Evolutionary conservation across 2,797 vertebrate species (phyloP).

Genomic region (Centroberyx gerrardi): DNA sequence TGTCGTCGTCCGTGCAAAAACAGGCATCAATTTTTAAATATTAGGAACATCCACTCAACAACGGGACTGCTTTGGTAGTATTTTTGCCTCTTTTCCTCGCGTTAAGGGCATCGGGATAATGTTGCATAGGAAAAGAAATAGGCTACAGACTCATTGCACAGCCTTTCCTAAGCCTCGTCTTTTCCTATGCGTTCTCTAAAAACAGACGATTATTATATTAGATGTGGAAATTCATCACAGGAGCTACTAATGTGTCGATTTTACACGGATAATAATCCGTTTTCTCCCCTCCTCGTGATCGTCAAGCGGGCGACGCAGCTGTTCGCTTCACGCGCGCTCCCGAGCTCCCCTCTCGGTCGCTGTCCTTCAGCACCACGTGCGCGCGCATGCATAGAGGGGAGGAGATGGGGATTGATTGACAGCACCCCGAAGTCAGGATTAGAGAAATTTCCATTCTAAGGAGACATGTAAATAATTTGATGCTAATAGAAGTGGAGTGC

Average conservation of each 20-base stretch:
- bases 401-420: conserved; percentile 68
- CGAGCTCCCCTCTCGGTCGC: conserved; percentile 53
- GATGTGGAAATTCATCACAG: accelerated
- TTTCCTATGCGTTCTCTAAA: no score
- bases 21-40: not conserved
- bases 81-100: not conserved
- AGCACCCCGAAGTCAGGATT: conserved; percentile 81
- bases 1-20: conserved; percentile 21
- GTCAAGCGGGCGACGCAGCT: conserved; percentile 6
- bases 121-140: not conserved
- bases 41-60: not conserved
- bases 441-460: conserved; percentile 77
- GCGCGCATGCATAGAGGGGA: conserved; percentile 47
- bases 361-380: conserved; percentile 83
- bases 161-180: no score
- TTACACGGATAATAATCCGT: not conserved
- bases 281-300: conserved; percentile 4
- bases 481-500: conserved; percentile 71
- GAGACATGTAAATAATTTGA: conserved; percentile 78
- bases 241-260: not conserved
- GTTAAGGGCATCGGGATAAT: not conserved
- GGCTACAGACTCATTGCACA: no score
- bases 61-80: conserved; percentile 36
- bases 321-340: conserved; percentile 54
- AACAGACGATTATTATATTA: not conserved